Percentiles rank a stretch among this genome's conserved stretches.
These are phyloP conservation scores for Gastrophryne carolinensis DNA, from an alignment of 2,797 vertebrate species.

Conservation along the genomic window DNA sequence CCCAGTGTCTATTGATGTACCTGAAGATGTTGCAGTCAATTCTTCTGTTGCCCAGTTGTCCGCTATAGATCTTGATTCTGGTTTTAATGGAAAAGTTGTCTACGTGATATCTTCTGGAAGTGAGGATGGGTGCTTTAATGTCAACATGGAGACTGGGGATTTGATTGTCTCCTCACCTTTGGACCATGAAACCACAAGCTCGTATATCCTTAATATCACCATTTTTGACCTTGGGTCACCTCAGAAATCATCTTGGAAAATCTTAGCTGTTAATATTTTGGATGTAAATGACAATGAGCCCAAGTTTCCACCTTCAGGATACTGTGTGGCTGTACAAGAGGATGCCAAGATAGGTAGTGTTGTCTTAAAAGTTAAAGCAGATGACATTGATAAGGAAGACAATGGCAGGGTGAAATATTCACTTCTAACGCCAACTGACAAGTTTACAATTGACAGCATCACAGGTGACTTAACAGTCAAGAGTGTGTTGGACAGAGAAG, in stretches of 20 bases:
- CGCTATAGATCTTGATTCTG: slow-evolving; percentile 82
- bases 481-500: slow-evolving; percentile 82
- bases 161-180: slow-evolving; percentile 79
- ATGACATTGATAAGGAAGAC: slow-evolving; percentile 78
- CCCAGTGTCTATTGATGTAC: slow-evolving; percentile 81
- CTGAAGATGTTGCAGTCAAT: slow-evolving; percentile 76
- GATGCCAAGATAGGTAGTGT: slow-evolving; percentile 75
- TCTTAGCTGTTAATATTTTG: slow-evolving; percentile 83
- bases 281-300: slow-evolving; percentile 91
- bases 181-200: slow-evolving; percentile 85
- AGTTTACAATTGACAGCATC: slow-evolving; percentile 80
- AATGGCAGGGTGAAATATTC: slow-evolving; percentile 80
- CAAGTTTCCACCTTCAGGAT: slow-evolving; percentile 79
- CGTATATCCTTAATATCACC: slow-evolving; percentile 91
- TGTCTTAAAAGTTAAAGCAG: slow-evolving; percentile 76
- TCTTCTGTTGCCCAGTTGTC: slow-evolving; percentile 77
- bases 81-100: slow-evolving; percentile 85
- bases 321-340: slow-evolving; percentile 80
- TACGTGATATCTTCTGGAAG: slow-evolving; percentile 89
- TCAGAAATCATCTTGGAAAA: slow-evolving; percentile 87
- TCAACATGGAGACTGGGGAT: slow-evolving; percentile 83
- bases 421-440: slow-evolving; percentile 77
- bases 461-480: slow-evolving; percentile 83
- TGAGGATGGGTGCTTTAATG: slow-evolving; percentile 86
- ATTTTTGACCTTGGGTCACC: slow-evolving; percentile 87